A percentile compares a stretch with the other conserved stretches of the same genome.
These are phyloP conservation scores for Lucilia sericata DNA, from an alignment of 1,140 invertebrate genomes.

Conservation along the genomic window DNA sequence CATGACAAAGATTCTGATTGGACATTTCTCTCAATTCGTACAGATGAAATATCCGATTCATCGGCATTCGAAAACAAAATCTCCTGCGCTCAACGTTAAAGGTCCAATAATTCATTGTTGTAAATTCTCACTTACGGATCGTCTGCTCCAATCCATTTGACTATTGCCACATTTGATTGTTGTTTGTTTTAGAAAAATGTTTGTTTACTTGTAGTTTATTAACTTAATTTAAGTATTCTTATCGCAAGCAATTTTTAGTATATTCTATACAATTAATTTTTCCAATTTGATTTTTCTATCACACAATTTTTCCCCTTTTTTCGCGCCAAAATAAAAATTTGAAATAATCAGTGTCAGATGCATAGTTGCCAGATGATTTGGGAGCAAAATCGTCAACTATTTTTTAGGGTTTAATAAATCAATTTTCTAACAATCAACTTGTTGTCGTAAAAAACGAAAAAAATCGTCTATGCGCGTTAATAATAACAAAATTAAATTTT, in stretches of 20 bases:
- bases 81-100: slow-evolving; percentile 66
- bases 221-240: neutral
- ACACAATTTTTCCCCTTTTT: too few species aligned
- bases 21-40: slow-evolving; percentile 70
- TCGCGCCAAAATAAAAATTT: too few species aligned
- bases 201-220: too few species aligned
- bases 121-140: slow-evolving; percentile 49
- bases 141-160: slow-evolving; percentile 61
- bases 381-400: too few species aligned
- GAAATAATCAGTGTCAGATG: too few species aligned
- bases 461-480: too few species aligned
- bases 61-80: slow-evolving; percentile 74
- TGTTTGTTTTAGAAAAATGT: slow-evolving; percentile 30
- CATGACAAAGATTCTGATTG: slow-evolving; percentile 53
- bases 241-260: neutral
- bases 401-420: too few species aligned
- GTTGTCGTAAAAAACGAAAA: too few species aligned
- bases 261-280: neutral
- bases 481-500: too few species aligned
- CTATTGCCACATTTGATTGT: slow-evolving; percentile 20
- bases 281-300: neutral
- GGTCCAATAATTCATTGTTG: slow-evolving; percentile 62
- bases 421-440: too few species aligned
- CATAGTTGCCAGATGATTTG: too few species aligned
- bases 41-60: slow-evolving; percentile 71